Conservation (phyloP, 1,140 invertebrate genomes). For the Aphelinus atriplicis region DNA sequence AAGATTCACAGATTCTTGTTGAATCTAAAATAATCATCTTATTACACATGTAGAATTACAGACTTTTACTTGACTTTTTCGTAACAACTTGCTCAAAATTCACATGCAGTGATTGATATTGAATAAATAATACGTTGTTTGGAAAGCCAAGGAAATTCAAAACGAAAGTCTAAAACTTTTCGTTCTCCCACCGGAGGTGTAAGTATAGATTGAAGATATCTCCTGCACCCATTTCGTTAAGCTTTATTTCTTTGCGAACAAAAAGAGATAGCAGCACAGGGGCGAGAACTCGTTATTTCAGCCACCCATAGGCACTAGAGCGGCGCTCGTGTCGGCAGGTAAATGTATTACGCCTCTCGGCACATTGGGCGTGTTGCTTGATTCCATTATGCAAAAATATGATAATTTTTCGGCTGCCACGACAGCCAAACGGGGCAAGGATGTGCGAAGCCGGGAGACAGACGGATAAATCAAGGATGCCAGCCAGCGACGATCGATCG, state of each 20-base stretch:
- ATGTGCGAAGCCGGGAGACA: neutral
- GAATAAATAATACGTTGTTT: constrained; percentile 1
- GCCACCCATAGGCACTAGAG: neutral
- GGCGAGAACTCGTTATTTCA: constrained; percentile 37
- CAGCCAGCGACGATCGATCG: constrained; percentile 11
- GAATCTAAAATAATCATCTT: too few relatives aligned
- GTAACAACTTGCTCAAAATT: too few relatives aligned
- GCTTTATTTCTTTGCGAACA: too few relatives aligned
- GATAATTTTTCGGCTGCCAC: constrained; percentile 47
- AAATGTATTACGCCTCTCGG: constrained; percentile 33
- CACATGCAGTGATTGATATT: too few relatives aligned
- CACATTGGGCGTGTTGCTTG: constrained; percentile 39
- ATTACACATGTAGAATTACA: too few relatives aligned
- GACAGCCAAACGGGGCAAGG: neutral
- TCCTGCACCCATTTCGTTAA: too few relatives aligned
- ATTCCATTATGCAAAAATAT: constrained; percentile 60
- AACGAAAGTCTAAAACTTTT: neutral
- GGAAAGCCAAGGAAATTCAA: neutral
- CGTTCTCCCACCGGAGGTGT: neutral
- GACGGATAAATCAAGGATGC: constrained; percentile 10
- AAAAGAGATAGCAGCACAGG: too few relatives aligned
- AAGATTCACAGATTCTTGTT: too few relatives aligned
- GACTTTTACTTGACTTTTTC: too few relatives aligned
- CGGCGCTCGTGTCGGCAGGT: constrained; percentile 7
- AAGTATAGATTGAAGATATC: too few relatives aligned